phyloP scores from a whole-genome alignment of 2,113 vertebrate species.

The Prionailurus viverrinus region DNA sequence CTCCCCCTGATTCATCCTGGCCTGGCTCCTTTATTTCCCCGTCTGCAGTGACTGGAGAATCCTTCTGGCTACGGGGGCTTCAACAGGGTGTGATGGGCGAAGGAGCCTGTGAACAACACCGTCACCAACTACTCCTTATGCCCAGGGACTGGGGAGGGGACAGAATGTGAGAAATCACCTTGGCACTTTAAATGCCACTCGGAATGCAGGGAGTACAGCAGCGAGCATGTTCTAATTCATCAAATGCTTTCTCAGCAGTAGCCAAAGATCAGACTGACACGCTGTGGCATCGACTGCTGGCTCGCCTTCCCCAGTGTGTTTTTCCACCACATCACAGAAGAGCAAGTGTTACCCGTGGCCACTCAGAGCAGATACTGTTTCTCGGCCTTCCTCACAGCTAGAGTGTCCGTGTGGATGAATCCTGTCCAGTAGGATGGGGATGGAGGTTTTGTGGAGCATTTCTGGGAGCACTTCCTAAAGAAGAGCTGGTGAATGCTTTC shows the following conservation, averaged over 20 bases:
- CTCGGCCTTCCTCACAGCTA: background rate
- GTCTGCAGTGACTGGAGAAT: background rate
- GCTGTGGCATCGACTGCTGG: rapidly evolving
- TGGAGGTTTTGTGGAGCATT: background rate
- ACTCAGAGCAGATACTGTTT: background rate
- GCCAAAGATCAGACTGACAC: background rate
- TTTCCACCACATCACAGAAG: too few relatives aligned
- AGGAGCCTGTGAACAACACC: background rate
- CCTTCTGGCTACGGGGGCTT: background rate
- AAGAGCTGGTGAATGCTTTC: background rate
- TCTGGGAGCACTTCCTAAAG: background rate
- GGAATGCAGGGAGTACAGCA: background rate
- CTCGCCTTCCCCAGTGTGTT: too few relatives aligned
- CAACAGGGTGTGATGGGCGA: background rate
- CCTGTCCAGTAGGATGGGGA: background rate
- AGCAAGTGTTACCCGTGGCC: background rate
- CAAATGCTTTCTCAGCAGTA: background rate
- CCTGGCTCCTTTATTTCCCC: background rate
- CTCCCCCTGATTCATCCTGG: background rate
- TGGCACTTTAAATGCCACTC: background rate
- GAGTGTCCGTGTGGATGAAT: background rate
- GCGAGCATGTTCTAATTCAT: background rate
- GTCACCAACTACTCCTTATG: background rate
- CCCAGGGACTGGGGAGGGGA: background rate
- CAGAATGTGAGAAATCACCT: background rate